These are phyloP conservation scores for Solea senegalensis DNA, from an alignment of 2,113 vertebrate genomes.

Conservation along the genomic window DNA sequence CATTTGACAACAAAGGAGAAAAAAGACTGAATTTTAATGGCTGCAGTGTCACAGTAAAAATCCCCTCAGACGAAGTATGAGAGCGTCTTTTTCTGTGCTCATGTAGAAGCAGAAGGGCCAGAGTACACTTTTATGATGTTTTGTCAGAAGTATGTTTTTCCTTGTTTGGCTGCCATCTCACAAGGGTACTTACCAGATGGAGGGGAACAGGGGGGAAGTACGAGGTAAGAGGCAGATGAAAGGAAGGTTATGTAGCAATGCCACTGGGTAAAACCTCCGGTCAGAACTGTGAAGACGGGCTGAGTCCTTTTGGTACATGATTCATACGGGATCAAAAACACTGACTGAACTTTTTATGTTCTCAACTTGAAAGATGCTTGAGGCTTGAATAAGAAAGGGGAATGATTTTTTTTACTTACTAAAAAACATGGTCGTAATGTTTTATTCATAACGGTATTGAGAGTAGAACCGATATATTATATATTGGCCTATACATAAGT, in stretches of 20 bases:
- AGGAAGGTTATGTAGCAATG: constrained; percentile 11
- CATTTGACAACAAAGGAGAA: too few species aligned
- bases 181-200: constrained; percentile 32
- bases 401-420: too few species aligned
- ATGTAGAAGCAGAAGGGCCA: constrained; percentile 2
- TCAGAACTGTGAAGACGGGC: constrained; percentile 3
- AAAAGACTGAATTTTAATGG: neutral
- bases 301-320: neutral
- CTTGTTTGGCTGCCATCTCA: constrained; percentile 42
- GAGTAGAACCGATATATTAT: too few species aligned
- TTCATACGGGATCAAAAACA: neutral
- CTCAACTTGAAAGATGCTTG: neutral
- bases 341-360: neutral
- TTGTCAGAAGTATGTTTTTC: constrained; percentile 14
- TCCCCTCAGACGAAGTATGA: constrained; percentile 12
- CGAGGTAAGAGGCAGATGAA: constrained; percentile 50
- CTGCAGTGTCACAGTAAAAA: neutral
- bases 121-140: constrained; percentile 35
- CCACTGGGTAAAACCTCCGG: constrained; percentile 11
- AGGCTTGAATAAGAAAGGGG: neutral
- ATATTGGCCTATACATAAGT: neutral
- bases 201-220: constrained; percentile 29
- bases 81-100: neutral
- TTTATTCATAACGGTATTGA: too few species aligned
- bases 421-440: too few species aligned